Conservation (phyloP, 2,797 vertebrate species). For the Molossus molossus region DNA sequence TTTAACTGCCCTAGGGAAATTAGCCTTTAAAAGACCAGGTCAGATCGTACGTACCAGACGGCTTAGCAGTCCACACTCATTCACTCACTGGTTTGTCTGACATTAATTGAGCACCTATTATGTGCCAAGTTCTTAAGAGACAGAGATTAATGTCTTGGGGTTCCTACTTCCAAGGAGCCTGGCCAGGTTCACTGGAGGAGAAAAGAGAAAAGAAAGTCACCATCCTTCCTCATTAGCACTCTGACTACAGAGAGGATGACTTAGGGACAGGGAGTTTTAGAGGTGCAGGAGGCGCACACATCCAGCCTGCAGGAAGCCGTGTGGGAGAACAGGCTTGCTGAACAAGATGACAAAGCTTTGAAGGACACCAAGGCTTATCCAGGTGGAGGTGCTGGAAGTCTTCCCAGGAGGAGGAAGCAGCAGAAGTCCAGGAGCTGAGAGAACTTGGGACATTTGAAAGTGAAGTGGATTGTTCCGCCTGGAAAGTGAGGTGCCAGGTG, state of each 20-base stretch:
- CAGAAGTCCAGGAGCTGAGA: background rate
- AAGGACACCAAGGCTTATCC: background rate
- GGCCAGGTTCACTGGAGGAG: background rate
- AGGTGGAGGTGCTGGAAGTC: background rate
- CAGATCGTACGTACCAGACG: background rate
- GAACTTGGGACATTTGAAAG: background rate
- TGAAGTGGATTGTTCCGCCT: background rate
- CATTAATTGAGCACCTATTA: background rate
- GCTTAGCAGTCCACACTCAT: background rate
- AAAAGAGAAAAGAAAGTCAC: background rate
- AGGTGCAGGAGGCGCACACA: fast-evolving
- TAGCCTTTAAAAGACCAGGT: background rate
- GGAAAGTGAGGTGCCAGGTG: background rate
- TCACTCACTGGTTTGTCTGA: background rate
- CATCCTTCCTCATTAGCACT: background rate
- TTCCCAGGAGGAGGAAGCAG: background rate
- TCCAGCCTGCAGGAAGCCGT: background rate
- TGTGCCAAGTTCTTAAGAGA: background rate
- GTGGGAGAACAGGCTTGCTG: background rate
- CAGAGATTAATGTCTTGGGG: background rate
- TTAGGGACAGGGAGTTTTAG: background rate
- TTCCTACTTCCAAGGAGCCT: background rate
- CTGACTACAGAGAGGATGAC: background rate
- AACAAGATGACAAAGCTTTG: background rate
- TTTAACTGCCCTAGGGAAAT: background rate